A percentile compares a stretch with the other conserved stretches of the same genome.
These are phyloP conservation scores for Cephus pygmeus DNA, from an alignment of 2,888 invertebrate species.

Conservation along the genomic window DNA sequence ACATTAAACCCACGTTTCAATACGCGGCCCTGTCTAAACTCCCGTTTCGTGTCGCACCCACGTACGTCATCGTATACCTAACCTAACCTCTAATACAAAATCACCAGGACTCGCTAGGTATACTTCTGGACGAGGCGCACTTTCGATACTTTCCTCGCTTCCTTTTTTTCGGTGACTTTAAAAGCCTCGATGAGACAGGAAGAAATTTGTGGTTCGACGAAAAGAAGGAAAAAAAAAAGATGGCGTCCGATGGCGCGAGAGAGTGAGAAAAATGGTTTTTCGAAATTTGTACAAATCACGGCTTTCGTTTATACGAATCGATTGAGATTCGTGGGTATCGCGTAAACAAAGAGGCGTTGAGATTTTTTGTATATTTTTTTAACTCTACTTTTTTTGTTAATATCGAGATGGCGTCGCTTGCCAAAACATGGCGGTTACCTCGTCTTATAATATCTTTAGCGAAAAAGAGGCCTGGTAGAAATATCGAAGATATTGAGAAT, in stretches of 20 bases:
- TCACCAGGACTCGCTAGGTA: neutral
- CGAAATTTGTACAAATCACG: neutral
- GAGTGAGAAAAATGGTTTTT: neutral
- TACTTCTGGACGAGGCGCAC: neutral
- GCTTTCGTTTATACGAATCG: neutral
- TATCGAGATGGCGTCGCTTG: neutral
- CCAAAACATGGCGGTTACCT: neutral
- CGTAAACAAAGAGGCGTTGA: neutral
- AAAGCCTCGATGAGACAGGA: neutral
- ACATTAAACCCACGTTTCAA: constrained; percentile 28
- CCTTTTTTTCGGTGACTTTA: neutral
- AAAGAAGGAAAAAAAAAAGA: neutral
- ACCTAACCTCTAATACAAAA: neutral
- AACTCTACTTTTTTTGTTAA: neutral
- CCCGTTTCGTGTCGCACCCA: constrained; percentile 7
- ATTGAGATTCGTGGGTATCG: neutral
- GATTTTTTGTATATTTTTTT: neutral
- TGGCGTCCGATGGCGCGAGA: neutral
- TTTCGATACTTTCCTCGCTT: neutral
- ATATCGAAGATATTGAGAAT: neutral
- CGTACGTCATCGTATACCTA: constrained; percentile 4
- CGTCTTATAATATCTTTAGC: neutral
- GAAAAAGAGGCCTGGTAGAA: too few relatives aligned
- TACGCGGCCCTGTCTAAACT: constrained; percentile 22
- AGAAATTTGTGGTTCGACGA: neutral